phyloP scores from a whole-genome alignment of 2,888 invertebrate genomes.

The Argyresthia albistria region DNA sequence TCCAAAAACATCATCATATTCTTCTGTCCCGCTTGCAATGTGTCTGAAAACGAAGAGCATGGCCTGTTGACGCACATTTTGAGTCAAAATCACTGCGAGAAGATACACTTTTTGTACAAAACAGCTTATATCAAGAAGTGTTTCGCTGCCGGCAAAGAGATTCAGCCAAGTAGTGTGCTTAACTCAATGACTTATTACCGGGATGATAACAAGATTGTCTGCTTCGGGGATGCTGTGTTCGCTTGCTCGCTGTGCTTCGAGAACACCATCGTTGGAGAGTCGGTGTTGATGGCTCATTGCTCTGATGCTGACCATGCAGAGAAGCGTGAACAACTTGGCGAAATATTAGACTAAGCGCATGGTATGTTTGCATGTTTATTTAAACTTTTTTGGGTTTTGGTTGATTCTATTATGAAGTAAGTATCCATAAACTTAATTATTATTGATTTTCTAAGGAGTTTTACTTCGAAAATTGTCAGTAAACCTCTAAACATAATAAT shows the following conservation, averaged over 20 bases:
- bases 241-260: conserved; percentile 61
- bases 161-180: conserved; percentile 54
- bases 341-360: conserved; percentile 33
- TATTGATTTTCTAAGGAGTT: too few relatives aligned
- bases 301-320: conserved; percentile 34
- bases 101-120: conserved; percentile 58
- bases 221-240: conserved; percentile 56
- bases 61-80: conserved; percentile 45
- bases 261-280: conserved; percentile 51
- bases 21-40: conserved; percentile 43
- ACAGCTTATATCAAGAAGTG: conserved; percentile 62
- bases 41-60: conserved; percentile 38
- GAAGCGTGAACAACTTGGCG: conserved; percentile 31
- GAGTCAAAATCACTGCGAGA: conserved; percentile 47
- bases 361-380: conserved; percentile 5
- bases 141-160: conserved; percentile 44
- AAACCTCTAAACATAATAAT: too few relatives aligned
- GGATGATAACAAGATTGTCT: conserved; percentile 61
- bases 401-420: background rate
- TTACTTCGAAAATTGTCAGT: too few relatives aligned
- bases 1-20: conserved; percentile 36
- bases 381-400: background rate
- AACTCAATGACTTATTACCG: conserved; percentile 62
- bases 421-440: background rate
- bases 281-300: conserved; percentile 52